Evolutionary conservation across 2,797 vertebrate genomes (phyloP), one percentile per base, ranked within the genome.

Genomic region (Podargus strigoides): DNA sequence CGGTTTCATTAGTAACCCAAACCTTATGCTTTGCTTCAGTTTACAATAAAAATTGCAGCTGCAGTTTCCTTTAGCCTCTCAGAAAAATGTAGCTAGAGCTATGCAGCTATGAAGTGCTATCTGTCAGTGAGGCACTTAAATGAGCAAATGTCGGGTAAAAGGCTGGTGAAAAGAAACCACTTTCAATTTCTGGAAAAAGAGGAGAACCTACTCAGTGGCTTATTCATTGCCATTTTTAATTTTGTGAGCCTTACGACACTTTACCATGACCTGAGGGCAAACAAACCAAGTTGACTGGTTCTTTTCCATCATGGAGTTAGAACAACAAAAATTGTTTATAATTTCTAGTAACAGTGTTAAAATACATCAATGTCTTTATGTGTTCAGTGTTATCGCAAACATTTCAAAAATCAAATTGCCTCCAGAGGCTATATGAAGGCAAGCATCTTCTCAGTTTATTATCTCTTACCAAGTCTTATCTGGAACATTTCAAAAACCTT

Each of bases 381-480:
- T 84, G 66, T 94, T 90, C 85, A 77, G 22, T 88, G 83, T 62
- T 90, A n/a, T 69, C n/a, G 52, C 55, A 96, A 96, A 95, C 34
- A 74, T 94, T 95, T 96, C 80, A 94, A 97, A 96, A 94, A 92
- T 56, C 52, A 93, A 95, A 97, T 85, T 92, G 55, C 75, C 77
- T 96, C 95, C 89, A 44, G 42, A 79, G 39, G 32, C 68, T 93
- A 70, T 63, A 85, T 73, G 75, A 95, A 91, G 63, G 84, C 75
- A 39, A 67, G 37, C 34, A 56, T 50, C 36, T 62, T 94, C 81
- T 91, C 84, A 75, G 55, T 93, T 96, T 96, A 92, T 93, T 69
- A 23, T 86, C 52, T 94, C 68, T 95, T 93, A 68, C 73, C 28
- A 27, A 63, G 12, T 60, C 37, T 93, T 78, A 94, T 52, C 50